Evolutionary conservation across 1,140 invertebrate species (phyloP).

Genomic region (Carposina sasakii): DNA sequence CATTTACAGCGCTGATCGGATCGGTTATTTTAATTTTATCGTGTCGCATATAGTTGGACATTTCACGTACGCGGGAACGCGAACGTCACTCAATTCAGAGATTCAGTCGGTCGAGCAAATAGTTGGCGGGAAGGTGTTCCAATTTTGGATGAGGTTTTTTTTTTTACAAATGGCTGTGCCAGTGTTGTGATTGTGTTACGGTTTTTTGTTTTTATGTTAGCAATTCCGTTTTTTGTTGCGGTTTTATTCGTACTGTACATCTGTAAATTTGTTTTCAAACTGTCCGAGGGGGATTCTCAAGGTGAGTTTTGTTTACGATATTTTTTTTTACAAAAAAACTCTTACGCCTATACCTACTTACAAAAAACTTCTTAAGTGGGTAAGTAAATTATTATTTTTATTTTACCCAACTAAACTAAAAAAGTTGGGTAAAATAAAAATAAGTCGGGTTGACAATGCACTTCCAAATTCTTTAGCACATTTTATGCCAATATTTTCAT

Average conservation of each 20-base stretch:
- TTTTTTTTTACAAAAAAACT: conserved; percentile 8
- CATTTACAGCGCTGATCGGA: not conserved
- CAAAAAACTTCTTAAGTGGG: no score
- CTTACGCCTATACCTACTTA: no score
- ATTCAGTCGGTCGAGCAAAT: conserved; percentile 20
- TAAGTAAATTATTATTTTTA: no score
- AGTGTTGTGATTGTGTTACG: conserved; percentile 44
- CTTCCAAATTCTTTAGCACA: no score
- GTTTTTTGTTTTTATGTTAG: conserved; percentile 35
- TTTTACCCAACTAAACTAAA: no score
- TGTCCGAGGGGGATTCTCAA: conserved; percentile 8
- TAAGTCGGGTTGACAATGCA: no score
- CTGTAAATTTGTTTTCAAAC: conserved; percentile 25
- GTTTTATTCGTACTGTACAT: conserved; percentile 31
- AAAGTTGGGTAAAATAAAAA: no score
- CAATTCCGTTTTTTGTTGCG: conserved; percentile 35
- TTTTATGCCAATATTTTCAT: no score
- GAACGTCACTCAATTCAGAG: no score
- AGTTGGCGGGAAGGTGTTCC: conserved; percentile 46
- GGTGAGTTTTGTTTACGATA: conserved; percentile 31
- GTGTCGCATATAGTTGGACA: no score
- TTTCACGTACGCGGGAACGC: not conserved
- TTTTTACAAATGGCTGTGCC: conserved; percentile 26
- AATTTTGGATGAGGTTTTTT: conserved; percentile 13
- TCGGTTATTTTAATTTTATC: conserved; percentile 7